phyloP scores from a whole-genome alignment of 2,888 invertebrate genomes.

The Andrena bucephala region DNA sequence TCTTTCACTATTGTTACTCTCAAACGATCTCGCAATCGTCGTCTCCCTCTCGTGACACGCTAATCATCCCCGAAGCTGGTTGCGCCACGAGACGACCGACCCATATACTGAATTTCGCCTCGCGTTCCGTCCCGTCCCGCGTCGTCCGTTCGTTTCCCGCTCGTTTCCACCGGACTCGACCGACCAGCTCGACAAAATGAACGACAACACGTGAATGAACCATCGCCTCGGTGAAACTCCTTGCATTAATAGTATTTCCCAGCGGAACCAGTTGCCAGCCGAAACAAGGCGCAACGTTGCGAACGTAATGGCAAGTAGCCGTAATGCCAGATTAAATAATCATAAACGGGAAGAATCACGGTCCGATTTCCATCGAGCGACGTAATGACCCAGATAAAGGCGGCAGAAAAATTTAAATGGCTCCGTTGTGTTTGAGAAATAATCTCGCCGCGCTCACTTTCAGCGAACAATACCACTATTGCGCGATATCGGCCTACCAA shows the following conservation, averaged over 20 bases:
- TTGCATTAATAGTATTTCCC: not conserved
- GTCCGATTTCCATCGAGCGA: not conserved
- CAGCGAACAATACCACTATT: conserved; percentile 28
- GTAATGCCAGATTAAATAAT: conserved; percentile 25
- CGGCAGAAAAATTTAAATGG: conserved; percentile 8
- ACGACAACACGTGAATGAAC: not conserved
- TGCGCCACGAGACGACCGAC: conserved; percentile 71
- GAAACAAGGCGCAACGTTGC: not conserved
- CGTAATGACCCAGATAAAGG: conserved; percentile 10
- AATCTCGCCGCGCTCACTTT: conserved; percentile 26
- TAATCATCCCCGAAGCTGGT: conserved; percentile 75
- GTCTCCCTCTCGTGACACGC: conserved; percentile 75
- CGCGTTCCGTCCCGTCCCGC: conserved; percentile 62
- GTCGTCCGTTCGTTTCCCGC: conserved; percentile 36
- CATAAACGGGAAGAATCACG: conserved; percentile 4
- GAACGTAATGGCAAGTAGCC: conserved; percentile 7
- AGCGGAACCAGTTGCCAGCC: conserved; percentile 9
- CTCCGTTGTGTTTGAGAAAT: conserved; percentile 17
- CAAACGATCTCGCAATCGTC: conserved; percentile 74
- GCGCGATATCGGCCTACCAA: conserved; percentile 24
- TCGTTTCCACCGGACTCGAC: not conserved
- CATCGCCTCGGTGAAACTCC: not conserved
- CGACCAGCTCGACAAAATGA: not conserved
- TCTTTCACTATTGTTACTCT: conserved; percentile 73
- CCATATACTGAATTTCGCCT: conserved; percentile 65